phyloP scores from a whole-genome alignment of 2,888 invertebrate genomes.

The Bedellia somnulentella region DNA sequence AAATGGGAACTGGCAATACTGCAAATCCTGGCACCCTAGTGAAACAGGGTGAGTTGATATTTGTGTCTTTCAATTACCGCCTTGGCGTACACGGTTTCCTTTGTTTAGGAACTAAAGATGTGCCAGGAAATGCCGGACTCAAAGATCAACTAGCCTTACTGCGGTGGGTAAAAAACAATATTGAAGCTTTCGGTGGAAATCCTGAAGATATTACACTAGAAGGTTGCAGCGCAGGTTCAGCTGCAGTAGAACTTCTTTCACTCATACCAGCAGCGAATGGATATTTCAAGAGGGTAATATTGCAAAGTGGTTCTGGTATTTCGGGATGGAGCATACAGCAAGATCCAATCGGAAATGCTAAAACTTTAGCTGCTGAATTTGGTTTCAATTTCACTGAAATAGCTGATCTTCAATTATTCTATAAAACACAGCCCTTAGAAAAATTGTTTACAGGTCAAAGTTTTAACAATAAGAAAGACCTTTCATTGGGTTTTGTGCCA shows the following conservation, averaged over 20 bases:
- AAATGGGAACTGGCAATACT: conserved; percentile 11
- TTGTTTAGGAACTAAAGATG: conserved; percentile 19
- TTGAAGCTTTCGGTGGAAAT: conserved; percentile 29
- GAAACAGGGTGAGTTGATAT: conserved; percentile 10
- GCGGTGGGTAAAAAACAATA: conserved; percentile 26
- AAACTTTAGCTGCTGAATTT: conserved; percentile 17
- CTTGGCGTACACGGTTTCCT: conserved; percentile 19
- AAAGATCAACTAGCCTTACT: conserved; percentile 32
- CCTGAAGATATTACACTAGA: conserved; percentile 27
- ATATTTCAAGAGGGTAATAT: conserved; percentile 25
- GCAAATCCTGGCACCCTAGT: conserved; percentile 9
- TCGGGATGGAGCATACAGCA: too few relatives aligned
- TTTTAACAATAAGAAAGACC: conserved; percentile 5
- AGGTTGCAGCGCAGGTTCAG: conserved; percentile 29
- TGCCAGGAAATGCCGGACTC: conserved; percentile 28
- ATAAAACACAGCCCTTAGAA: conserved; percentile 17
- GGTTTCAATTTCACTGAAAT: conserved; percentile 19
- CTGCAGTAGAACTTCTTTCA: conserved; percentile 23
- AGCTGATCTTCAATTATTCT: conserved; percentile 22
- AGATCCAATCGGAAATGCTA: conserved; percentile 24
- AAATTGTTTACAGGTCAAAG: conserved; percentile 12
- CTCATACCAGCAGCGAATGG: conserved; percentile 23
- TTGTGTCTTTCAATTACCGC: too few relatives aligned
- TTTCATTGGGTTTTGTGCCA: conserved; percentile 6
- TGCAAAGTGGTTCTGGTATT: conserved; percentile 22